phyloP scores from a whole-genome alignment of 1,140 invertebrate species.

The Panonychus citri region DNA sequence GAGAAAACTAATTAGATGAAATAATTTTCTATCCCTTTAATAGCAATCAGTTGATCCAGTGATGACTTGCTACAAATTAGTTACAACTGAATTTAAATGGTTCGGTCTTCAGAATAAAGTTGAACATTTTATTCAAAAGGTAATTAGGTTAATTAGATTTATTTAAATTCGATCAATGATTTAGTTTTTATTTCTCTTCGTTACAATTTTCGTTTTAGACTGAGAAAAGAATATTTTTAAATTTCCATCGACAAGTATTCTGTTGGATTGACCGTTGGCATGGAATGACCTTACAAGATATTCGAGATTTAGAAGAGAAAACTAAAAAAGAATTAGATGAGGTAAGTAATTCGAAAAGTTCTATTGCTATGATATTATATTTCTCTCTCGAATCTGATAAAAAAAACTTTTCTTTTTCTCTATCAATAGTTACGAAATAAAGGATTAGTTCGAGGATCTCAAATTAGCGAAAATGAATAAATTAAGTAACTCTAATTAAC shows the following conservation, averaged over 20 bases:
- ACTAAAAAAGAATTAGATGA: slow-evolving; percentile 67
- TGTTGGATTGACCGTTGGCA: slow-evolving; percentile 89
- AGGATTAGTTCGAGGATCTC: too few species aligned
- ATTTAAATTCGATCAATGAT: not conserved
- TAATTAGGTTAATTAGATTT: too few species aligned
- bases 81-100: slow-evolving; percentile 97
- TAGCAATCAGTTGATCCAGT: slow-evolving; percentile 42
- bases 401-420: too few species aligned
- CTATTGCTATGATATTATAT: not conserved
- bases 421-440: too few species aligned
- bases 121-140: slow-evolving; percentile 79
- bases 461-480: too few species aligned
- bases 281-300: slow-evolving; percentile 82
- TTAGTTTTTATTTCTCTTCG: slow-evolving; percentile 8
- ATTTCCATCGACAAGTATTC: slow-evolving; percentile 94
- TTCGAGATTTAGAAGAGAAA: slow-evolving; percentile 68
- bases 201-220: too few species aligned
- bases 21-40: slow-evolving; percentile 8
- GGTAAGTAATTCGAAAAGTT: slow-evolving; percentile 13
- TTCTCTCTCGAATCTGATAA: too few species aligned
- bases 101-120: slow-evolving; percentile 84
- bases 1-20: too few species aligned
- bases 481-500: too few species aligned
- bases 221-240: slow-evolving; percentile 82
- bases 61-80: slow-evolving; percentile 97